Evolutionary conservation across 2,113 vertebrate species (phyloP), one percentile per base, ranked within the genome.

Genomic region (Gavialis gangeticus): DNA sequence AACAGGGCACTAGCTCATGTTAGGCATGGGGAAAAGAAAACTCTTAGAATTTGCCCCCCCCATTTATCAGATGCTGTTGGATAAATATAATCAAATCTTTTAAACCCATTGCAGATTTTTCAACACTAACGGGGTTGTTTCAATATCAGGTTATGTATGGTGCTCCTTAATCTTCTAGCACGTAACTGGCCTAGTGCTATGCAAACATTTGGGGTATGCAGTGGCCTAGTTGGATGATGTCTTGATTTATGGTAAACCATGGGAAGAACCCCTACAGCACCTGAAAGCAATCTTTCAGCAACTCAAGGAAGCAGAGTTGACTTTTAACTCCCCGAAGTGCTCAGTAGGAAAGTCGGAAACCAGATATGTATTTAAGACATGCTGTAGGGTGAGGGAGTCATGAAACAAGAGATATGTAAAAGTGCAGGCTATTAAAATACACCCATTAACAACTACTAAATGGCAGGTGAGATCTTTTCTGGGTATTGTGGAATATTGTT

Each of bases 241-340:
- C 94, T 89, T 84, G 93, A 94, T 96, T 94, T 94, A 93, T 81
- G 67, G 82, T 13, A 90, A 92, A 87, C 66, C 7, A 59, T 64
- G 86, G 89, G 91, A 95, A 59, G 87, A 91, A 73, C 73, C 94
- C 57, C 94, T 96, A n/a, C 84, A 97, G 94, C 93, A 97, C 96
- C 97, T 97, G 97, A 97, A 96, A 96, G 92, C 92, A 97, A 97
- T 97, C 94, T 91, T 86, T 81, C 95, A 94, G 93, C 89, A 67
- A 58, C 84, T 89, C 18, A 62, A 82, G 93, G 96, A 97, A 93
- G 80, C 24, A 60, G 75, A 89, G 94, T 79, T 94, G 96, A 89
- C 85, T 95, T 97, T 95, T 71, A 79, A 88, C 87, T 94, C 90
- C 87, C 71, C 55, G 80, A 85, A 60, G 91, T 75, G 96, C 34